Conservation (phyloP, 1,140 invertebrate species). For the Drosophila navojoa region DNA sequence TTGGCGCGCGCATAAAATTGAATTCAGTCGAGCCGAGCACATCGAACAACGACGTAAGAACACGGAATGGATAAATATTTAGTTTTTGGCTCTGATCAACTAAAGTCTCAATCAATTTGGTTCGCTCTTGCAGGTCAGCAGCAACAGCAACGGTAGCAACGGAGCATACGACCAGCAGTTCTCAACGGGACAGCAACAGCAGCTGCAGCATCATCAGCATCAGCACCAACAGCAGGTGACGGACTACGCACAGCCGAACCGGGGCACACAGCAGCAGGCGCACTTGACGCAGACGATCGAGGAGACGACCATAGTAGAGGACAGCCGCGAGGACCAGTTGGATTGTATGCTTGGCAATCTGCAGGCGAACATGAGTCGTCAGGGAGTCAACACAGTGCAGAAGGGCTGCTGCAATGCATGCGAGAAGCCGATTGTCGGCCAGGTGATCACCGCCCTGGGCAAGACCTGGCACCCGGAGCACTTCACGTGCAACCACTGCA, state of each 20-base stretch:
- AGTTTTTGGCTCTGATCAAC: background rate
- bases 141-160: constrained; percentile 84
- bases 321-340: constrained; percentile 87
- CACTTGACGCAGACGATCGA: constrained; percentile 84
- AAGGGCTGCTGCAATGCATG: constrained; percentile 99
- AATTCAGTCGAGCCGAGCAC: constrained; percentile 81
- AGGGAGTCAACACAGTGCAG: constrained; percentile 98
- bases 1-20: constrained; percentile 79
- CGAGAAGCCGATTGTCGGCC: constrained; percentile 98
- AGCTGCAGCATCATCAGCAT: constrained; percentile 35
- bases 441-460: constrained; percentile 96
- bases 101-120: background rate
- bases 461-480: constrained; percentile 99
- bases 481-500: constrained; percentile 98
- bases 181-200: constrained; percentile 33
- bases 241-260: constrained; percentile 90
- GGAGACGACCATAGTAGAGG: constrained; percentile 78
- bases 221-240: constrained; percentile 85
- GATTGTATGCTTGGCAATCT: constrained; percentile 92
- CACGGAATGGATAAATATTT: background rate
- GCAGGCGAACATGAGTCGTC: constrained; percentile 97
- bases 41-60: constrained; percentile 67
- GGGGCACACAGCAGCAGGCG: constrained; percentile 84
- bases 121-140: constrained; percentile 84
- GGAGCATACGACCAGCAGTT: constrained; percentile 28